Base-by-base conservation (phyloP, 2,888 invertebrate species). In the Drosophila buzzatii region DNA sequence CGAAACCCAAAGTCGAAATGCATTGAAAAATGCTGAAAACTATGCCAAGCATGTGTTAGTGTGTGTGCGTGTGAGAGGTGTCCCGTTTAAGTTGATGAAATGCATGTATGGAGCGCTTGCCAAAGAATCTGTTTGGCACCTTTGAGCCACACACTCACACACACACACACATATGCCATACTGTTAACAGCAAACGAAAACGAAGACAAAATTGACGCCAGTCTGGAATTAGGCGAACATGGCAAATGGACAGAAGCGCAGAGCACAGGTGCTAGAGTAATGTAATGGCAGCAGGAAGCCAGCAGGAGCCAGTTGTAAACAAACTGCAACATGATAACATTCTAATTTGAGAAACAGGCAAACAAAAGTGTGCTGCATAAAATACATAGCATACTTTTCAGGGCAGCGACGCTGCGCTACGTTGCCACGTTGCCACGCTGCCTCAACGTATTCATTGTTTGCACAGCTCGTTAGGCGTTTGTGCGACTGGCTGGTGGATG, bases 11-110 rank as follows among this genome's bases (percentile, higher is more conserved):
- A 67, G 68, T 76, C 63, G n/a, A 66, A 76, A 88, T 88, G 89
- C 84, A 84, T 85, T 84, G 75, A 88, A 84, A 84, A 82, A 57
- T 55, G 63, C 52, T 79, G 58, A 69, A 83, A 82, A 88, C 64
- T 88, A 60, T 85, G 85, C 82, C 89, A 88, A 69, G 69, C 74
- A 79, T 75, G 53, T 49, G 27, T 37, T 2, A 68, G 49, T 41
- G 59, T 67, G 61, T 73, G 59, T 57, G 52, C 73, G 47, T 57
- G 9, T 49, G 59, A 51, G 53, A 58, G 62, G 79, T 75, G 70
- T 72, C 73, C 74, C 76, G 76, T 76, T 79, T 79, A 75, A 72
- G 63, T 63, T 82, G 70, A 72, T 71, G 72, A 67, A 77, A 81
- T 69, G 65, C 70, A 69, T 70, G 81, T 59, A 70, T 55, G 14